Evolutionary conservation across 2,797 vertebrate species (phyloP), one percentile per base, ranked within the genome.

Genomic region (Hypotaenidia okinawae): DNA sequence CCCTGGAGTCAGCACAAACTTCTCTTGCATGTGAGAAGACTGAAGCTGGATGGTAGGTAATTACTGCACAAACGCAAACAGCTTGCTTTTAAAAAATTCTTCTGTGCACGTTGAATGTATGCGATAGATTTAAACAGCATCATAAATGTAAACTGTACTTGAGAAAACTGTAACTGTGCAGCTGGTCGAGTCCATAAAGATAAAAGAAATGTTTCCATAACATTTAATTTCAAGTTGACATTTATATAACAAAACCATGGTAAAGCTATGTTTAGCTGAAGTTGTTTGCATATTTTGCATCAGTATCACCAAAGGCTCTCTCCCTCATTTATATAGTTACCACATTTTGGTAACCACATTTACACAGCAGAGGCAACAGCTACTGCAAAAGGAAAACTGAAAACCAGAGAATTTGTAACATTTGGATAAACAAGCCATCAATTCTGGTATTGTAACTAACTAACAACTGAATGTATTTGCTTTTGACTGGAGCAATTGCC

Each of bases 141-240:
- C 88, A 94, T 86, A 89, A 97, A 94, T 93, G 95, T 96, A 96
- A 97, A 96, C 93, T 93, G 70, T 92, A 64, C 91, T 94, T 77
- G 80, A 86, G 93, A 95, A 94, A 89, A 94, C 90, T 58, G 49
- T 84, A 79, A 74, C 79, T 28, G 24, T 68, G 77, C 95, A 96
- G 95, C 94, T 96, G 93, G 57, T 84, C 43, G 47, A 95, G 91
- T 94, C 74, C 77, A 92, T 93, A 94, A 96, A 95, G 93, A 96
- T 94, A 96, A 97, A 96, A 94, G 68, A 94, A 95, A 94, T 93
- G 88, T 96, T 97, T 96, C 95, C 95, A 96, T 96, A 96, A 96
- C 95, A 96, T 87, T 95, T 87, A 96, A 91, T 90, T 96, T 94
- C 64, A 70, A 94, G 84, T 59, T 97, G 95, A 96, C 95, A 88